Percentiles rank a stretch among this genome's conserved stretches.
Evolutionary conservation across 1,140 invertebrate genomes (phyloP).

Genomic region (Drosophila saltans): DNA sequence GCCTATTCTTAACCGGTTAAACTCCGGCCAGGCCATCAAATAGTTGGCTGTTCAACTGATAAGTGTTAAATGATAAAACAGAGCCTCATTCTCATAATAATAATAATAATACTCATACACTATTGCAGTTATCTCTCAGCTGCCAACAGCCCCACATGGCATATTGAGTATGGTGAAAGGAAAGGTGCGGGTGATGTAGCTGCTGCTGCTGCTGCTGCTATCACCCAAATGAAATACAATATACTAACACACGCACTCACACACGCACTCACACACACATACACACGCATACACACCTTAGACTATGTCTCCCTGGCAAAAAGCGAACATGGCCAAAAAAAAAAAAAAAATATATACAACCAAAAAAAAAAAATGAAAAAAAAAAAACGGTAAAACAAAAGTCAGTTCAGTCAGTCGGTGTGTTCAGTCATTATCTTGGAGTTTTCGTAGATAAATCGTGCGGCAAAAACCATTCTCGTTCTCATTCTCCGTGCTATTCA

Average conservation of each 20-base stretch:
- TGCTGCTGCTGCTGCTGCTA: conserved; percentile 37
- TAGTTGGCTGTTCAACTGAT: background rate
- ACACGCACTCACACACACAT: conserved; percentile 32
- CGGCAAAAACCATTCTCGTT: conserved; percentile 37
- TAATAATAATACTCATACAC: conserved; percentile 29
- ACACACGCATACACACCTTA: conserved; percentile 13
- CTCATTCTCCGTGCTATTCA: conserved; percentile 24
- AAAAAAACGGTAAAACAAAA: conserved; percentile 26
- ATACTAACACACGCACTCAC: conserved; percentile 34
- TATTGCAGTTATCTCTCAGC: conserved; percentile 60
- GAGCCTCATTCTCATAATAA: conserved; percentile 36
- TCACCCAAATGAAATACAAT: conserved; percentile 75
- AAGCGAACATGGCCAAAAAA: conserved; percentile 30
- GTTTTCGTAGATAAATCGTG: conserved; percentile 78
- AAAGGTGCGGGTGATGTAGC: conserved; percentile 32
- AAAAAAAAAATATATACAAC: no score
- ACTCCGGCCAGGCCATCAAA: background rate
- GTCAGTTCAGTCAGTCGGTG: conserved; percentile 45
- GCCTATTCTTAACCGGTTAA: background rate
- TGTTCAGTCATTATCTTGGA: conserved; percentile 72
- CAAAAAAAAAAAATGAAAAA: conserved; percentile 1
- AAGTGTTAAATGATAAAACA: conserved; percentile 39
- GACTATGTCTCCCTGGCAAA: conserved; percentile 24
- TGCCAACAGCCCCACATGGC: conserved; percentile 28
- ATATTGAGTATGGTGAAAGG: conserved; percentile 16